Evolutionary conservation across 30 jellyfish, hydroid and myxozoan genomes (phyloP), one percentile per base, ranked within the genome.

Genomic region (Aurelia aurita): DNA sequence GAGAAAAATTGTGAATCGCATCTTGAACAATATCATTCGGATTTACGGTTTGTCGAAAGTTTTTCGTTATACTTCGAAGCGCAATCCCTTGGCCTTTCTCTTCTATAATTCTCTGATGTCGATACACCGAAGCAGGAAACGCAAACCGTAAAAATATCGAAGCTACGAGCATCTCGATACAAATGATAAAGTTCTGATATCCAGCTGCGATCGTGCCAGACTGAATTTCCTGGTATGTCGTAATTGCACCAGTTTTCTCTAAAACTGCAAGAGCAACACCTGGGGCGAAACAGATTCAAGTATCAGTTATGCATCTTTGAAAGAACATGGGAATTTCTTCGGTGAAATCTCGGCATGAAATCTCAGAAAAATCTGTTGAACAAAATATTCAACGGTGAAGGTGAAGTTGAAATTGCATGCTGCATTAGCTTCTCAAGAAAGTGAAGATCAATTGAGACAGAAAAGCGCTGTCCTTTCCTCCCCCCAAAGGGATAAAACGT

Each of bases 111-210:
- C 83, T 78, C 65, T 88, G 96, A 77, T 87, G 98, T 29, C 98
- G 96, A 76, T 93, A 93, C 59, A 88, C 91, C 16, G 96, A 35
- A 65, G 75, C 85, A 8, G 98, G 98, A 53, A 93, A 93, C 3
- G 98, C 98, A 64, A 93, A 82, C 2, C 94, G 87, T 57, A 93
- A 55, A 55, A 93, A 47, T 9, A 93, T 80, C 21, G 98, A 97
- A 28, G 98, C 98, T 49, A 93, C 74, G n/a, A 93, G 93, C 98
- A 93, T 93, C 70, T 93, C 98, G 13, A 93, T 39, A 57, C 98
- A 93, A 26, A 93, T 86, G 39, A 93, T 87, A 79, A 93, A 93
- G 89, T 93, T 89, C 34, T 93, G 98, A 55, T 87, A 93, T 1
- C 94, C 98, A 51, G 98, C 98, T 23, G 98, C 90, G 25, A 93